phyloP scores from a whole-genome alignment of 2,113 vertebrate genomes.

The Oenanthe oenanthe region DNA sequence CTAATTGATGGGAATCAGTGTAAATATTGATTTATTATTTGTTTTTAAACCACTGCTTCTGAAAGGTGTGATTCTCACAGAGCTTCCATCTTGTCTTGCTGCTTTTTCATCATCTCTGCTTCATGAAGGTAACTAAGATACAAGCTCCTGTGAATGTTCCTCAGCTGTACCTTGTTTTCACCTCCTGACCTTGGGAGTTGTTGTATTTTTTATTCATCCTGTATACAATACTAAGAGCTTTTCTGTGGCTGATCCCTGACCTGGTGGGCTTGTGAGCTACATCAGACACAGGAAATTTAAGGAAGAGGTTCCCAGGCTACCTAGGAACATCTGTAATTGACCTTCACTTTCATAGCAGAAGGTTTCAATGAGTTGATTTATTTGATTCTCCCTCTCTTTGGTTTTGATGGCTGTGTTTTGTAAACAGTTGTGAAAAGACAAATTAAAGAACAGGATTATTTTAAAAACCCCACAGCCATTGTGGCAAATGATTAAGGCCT shows the following conservation, averaged over 20 bases:
- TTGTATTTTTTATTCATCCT: background rate
- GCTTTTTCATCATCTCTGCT: background rate
- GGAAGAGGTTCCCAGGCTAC: background rate
- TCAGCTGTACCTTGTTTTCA: background rate
- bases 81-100: background rate
- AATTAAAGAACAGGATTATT: background rate
- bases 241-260: background rate
- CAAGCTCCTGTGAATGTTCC: background rate
- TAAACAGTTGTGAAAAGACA: background rate
- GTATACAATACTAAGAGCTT: background rate
- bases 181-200: background rate
- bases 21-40: background rate
- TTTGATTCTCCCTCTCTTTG: background rate
- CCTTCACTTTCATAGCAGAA: background rate
- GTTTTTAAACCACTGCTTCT: background rate
- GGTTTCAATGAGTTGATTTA: background rate
- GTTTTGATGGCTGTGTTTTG: background rate
- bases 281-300: background rate
- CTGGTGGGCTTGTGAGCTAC: background rate
- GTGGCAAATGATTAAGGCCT: background rate
- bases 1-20: background rate
- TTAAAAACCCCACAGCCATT: rapidly evolving
- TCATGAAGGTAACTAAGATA: background rate
- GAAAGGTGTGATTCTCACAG: background rate
- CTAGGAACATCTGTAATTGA: background rate